phyloP scores from a whole-genome alignment of 2,113 vertebrate species.

The Clarias batrachus region DNA sequence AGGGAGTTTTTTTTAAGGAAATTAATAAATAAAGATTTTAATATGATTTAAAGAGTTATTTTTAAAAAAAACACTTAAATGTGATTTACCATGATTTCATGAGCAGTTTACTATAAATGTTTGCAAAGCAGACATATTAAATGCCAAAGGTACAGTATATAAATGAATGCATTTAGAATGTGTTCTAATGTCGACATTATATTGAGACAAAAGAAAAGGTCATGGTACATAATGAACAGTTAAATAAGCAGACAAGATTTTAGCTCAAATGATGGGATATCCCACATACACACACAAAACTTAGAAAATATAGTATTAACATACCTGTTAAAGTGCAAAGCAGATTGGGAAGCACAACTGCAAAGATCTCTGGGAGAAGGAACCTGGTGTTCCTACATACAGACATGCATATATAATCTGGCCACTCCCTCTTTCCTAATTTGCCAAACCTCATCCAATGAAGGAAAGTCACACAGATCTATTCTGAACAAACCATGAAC shows the following conservation, averaged over 20 bases:
- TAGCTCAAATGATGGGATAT: neutral
- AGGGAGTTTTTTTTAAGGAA: neutral
- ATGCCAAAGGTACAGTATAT: neutral
- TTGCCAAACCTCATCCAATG: slow-evolving; percentile 32
- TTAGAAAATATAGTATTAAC: neutral
- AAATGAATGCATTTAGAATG: neutral
- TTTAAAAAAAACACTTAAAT: neutral
- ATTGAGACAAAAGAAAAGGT: neutral
- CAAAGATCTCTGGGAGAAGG: neutral
- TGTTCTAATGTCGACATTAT: neutral
- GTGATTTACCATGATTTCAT: neutral
- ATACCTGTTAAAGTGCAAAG: slow-evolving; percentile 30
- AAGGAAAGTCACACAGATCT: neutral
- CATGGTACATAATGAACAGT: neutral
- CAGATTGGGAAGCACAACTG: neutral
- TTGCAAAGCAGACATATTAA: neutral
- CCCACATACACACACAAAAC: neutral
- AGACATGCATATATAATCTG: slow-evolving; percentile 59
- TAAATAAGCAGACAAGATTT: neutral
- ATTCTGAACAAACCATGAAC: neutral
- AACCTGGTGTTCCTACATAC: slow-evolving; percentile 10
- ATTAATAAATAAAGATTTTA: neutral
- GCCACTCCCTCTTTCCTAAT: slow-evolving; percentile 56
- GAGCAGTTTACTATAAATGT: neutral
- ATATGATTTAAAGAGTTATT: neutral